These are phyloP conservation scores for Blomia tropicalis DNA, from an alignment of 2,888 invertebrate genomes.

Conservation along the genomic window DNA sequence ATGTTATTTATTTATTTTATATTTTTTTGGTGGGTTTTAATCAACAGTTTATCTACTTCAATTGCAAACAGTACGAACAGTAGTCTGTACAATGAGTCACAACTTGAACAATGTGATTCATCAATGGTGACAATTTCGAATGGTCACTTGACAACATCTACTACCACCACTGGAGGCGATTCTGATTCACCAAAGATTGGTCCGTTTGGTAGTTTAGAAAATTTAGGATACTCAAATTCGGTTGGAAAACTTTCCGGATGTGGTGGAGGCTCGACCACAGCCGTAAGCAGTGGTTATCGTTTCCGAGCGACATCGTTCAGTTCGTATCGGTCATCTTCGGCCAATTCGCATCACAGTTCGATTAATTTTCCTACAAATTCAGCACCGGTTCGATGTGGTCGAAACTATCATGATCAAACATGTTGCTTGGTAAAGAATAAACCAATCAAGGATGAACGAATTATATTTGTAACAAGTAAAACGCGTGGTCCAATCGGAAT, in stretches of 20 bases:
- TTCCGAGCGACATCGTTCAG: constrained; percentile 4
- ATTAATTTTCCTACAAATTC: no score
- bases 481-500: constrained; percentile 59
- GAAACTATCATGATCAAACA: neutral
- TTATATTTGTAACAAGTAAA: constrained; percentile 56
- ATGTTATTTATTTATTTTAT: neutral
- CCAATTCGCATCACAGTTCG: neutral
- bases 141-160: neutral
- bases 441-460: constrained; percentile 37
- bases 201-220: constrained; percentile 9
- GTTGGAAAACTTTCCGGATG: neutral
- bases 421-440: constrained; percentile 17
- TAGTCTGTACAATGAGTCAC: constrained; percentile 9
- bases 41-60: neutral
- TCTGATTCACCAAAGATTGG: neutral
- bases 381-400: neutral
- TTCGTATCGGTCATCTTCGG: neutral
- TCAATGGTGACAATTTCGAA: neutral
- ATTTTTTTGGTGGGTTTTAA: neutral
- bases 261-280: neutral
- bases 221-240: neutral
- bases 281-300: no score
- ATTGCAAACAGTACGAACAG: constrained; percentile 5
- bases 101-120: neutral
- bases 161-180: neutral